Evolutionary conservation across 2,113 vertebrate genomes (phyloP), one percentile per base, ranked within the genome.

Genomic region (Thunnus maccoyii): DNA sequence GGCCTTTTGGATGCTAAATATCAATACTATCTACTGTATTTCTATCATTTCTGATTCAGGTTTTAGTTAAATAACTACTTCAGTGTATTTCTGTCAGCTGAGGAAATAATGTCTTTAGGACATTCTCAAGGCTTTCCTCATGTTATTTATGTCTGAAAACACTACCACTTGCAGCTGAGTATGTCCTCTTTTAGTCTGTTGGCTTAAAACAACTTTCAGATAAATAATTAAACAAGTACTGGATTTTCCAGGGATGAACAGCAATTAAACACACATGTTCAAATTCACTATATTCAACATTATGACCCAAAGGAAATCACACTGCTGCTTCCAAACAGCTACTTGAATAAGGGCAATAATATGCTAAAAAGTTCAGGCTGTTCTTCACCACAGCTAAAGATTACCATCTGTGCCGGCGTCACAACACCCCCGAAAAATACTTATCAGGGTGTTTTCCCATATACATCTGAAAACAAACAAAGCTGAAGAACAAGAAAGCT

Each of bases 371-470:
- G 54, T 25, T 85, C 25, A 41, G 36, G 70, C 54, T 32, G 22
- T 76, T 67, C 47, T 46, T 80, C 64, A 75, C 57, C 57, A 30
- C 0, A 67, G 56, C 52, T 72, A 14, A 71, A 71, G 58, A 66
- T 70, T 18, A 64, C 52, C 12, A 55, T 73, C 44, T 27, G 58
- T 36, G 52, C 14, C 1, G 3, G 11, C 48, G 57, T 60, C 72
- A 64, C 32, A 44, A 22, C 18, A 17, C 68, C 58, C 47, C 50
- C 7, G 0, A 32, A 52, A 60, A 52, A 68, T 0, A 55, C 30
- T 20, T 12, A 71, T 67, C 58, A 22, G 36, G 47, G 50, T 27
- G 61, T 82, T 78, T 48, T 70, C 9, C 78, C 13, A 13, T 22
- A 57, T 14, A 55, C 52, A 78, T 56, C 13, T 7, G 5, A 65